Percentiles rank a stretch among this genome's conserved stretches.
Evolutionary conservation across 2,797 vertebrate species (phyloP).

Genomic region (Danio kyathit): DNA sequence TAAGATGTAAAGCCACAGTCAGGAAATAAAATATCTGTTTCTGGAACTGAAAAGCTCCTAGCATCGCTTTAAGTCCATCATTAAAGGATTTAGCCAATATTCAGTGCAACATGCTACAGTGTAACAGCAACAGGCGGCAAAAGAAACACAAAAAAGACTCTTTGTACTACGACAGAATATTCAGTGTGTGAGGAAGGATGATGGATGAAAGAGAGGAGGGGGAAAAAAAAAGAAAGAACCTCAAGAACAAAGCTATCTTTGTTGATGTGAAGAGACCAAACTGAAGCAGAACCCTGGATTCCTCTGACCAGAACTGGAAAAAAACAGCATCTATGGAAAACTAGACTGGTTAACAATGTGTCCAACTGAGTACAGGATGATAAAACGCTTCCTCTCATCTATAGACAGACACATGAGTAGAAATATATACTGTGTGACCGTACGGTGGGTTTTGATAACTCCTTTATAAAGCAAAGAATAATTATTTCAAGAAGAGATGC

Average conservation of each 20-base stretch:
- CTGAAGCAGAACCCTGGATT: slow-evolving; percentile 35
- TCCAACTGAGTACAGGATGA: slow-evolving; percentile 6
- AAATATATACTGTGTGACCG: neutral
- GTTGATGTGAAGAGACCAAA: slow-evolving; percentile 54
- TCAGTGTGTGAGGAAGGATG: slow-evolving; percentile 38
- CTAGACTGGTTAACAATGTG: neutral
- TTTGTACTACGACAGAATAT: slow-evolving; percentile 48
- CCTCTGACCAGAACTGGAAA: neutral
- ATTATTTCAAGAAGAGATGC: too few species aligned
- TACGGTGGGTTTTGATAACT: neutral
- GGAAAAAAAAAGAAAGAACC: slow-evolving; percentile 40
- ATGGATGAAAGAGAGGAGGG: slow-evolving; percentile 12
- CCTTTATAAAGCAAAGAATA: too few species aligned
- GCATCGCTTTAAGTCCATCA: too few species aligned
- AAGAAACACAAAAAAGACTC: slow-evolving; percentile 42
- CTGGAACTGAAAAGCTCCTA: too few species aligned
- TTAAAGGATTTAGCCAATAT: slow-evolving; percentile 5
- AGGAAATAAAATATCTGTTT: too few species aligned
- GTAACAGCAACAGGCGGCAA: slow-evolving; percentile 50
- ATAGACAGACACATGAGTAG: neutral
- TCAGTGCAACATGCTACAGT: slow-evolving; percentile 45
- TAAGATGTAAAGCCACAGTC: too few species aligned
- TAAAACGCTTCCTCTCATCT: neutral
- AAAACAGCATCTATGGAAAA: neutral
- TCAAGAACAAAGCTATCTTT: slow-evolving; percentile 63